phyloP scores from a whole-genome alignment of 2,113 vertebrate genomes.

The Cacatua alba region DNA sequence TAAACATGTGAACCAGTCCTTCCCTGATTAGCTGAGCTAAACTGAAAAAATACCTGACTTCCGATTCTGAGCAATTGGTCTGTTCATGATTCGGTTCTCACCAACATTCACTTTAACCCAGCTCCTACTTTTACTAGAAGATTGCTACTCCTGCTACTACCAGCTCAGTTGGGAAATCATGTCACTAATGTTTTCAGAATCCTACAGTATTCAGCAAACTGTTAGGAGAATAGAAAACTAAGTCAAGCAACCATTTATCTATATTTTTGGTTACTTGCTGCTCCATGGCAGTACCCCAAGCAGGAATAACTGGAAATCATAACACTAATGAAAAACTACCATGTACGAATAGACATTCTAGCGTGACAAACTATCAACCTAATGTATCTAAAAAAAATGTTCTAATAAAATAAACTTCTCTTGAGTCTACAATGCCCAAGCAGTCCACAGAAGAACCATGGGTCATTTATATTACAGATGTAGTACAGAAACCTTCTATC shows the following conservation, averaged over 20 bases:
- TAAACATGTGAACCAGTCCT: not conserved
- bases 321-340: not conserved
- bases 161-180: not conserved
- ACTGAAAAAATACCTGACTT: not conserved
- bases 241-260: not conserved
- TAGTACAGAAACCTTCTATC: not conserved
- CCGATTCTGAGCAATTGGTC: not conserved
- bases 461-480: not conserved
- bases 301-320: not conserved
- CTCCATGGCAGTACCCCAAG: not conserved
- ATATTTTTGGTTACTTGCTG: not conserved
- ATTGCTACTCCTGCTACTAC: not conserved
- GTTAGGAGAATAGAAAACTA: not conserved
- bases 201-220: not conserved
- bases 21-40: not conserved
- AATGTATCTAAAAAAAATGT: not conserved
- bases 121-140: not conserved
- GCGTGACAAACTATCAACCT: not conserved
- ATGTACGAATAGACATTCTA: not conserved
- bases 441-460: not conserved
- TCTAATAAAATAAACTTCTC: not conserved
- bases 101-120: not conserved
- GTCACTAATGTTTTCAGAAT: not conserved
- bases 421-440: not conserved
- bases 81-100: not conserved